Evolutionary conservation across 2,113 vertebrate genomes (phyloP).

Genomic region (Varanus komodoensis): DNA sequence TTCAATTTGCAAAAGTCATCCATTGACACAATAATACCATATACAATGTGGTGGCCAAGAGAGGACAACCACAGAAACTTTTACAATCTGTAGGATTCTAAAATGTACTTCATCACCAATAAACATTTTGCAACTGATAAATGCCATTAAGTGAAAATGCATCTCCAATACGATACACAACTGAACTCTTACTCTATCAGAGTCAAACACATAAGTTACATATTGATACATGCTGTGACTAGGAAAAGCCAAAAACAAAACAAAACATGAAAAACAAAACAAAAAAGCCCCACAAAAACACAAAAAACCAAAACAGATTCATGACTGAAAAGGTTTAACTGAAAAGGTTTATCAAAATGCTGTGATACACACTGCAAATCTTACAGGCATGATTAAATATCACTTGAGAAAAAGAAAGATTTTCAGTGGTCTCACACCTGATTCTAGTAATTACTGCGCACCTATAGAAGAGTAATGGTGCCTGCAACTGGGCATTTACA

Average conservation of each 20-base stretch:
- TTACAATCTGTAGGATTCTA: not conserved
- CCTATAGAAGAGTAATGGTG: not conserved
- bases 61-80: not conserved
- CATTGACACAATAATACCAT: not conserved
- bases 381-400: not conserved
- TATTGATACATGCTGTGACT: not conserved
- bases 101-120: not conserved
- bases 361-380: not conserved
- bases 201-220: not conserved
- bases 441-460: not conserved
- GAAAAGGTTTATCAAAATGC: not conserved
- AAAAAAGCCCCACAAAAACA: too few relatives aligned
- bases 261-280: too few relatives aligned
- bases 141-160: not conserved
- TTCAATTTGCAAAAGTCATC: not conserved
- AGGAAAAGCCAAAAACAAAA: not conserved
- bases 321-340: not conserved
- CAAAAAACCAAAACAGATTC: not conserved
- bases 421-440: not conserved
- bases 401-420: not conserved
- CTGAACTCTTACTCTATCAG: not conserved
- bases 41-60: not conserved
- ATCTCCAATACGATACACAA: not conserved
- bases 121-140: not conserved
- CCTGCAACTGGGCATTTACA: not conserved